These are phyloP conservation scores for Drosophila lini DNA, from an alignment of 1,140 invertebrate genomes.

Conservation along the genomic window DNA sequence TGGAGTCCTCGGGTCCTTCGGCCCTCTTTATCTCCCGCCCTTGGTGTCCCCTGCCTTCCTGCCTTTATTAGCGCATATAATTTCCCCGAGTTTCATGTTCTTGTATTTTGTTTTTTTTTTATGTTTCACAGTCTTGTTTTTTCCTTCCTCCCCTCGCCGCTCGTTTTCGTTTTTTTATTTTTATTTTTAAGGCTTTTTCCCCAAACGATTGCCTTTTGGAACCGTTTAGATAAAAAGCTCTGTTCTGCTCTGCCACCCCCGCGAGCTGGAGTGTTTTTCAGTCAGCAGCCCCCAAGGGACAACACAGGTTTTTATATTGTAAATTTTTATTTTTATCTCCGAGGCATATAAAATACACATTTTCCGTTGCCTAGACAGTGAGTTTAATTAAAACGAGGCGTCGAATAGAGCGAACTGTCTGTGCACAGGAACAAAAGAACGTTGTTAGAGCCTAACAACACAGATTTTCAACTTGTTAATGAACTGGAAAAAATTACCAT, in stretches of 20 bases:
- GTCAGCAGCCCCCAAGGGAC: constrained; percentile 34
- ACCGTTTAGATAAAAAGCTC: constrained; percentile 57
- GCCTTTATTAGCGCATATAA: constrained; percentile 60
- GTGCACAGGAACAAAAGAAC: constrained; percentile 37
- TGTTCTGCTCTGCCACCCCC: constrained; percentile 9
- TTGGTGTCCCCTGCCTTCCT: constrained; percentile 15
- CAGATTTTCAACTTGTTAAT: constrained; percentile 15
- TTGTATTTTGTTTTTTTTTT: constrained; percentile 11
- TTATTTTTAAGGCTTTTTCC: constrained; percentile 53
- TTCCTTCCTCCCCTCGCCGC: constrained; percentile 10
- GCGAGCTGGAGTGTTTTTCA: constrained; percentile 16
- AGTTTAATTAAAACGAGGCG: constrained; percentile 60
- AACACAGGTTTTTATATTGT: constrained; percentile 51
- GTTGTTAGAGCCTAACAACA: constrained; percentile 3
- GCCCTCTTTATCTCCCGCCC: constrained; percentile 19
- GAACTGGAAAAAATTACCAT: constrained; percentile 9
- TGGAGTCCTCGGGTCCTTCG: constrained; percentile 28
- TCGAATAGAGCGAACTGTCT: constrained; percentile 21
- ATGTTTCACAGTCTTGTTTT: constrained; percentile 39
- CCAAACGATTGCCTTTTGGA: constrained; percentile 56
- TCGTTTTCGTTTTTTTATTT: constrained; percentile 30
- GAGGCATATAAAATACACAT: constrained; percentile 57
- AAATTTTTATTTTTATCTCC: constrained; percentile 58
- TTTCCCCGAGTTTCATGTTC: constrained; percentile 39
- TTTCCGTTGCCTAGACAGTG: constrained; percentile 61